Percentiles rank a stretch among this genome's conserved stretches.
phyloP scores from a whole-genome alignment of 2,113 vertebrate genomes.

The Cricetomys ansorgei region DNA sequence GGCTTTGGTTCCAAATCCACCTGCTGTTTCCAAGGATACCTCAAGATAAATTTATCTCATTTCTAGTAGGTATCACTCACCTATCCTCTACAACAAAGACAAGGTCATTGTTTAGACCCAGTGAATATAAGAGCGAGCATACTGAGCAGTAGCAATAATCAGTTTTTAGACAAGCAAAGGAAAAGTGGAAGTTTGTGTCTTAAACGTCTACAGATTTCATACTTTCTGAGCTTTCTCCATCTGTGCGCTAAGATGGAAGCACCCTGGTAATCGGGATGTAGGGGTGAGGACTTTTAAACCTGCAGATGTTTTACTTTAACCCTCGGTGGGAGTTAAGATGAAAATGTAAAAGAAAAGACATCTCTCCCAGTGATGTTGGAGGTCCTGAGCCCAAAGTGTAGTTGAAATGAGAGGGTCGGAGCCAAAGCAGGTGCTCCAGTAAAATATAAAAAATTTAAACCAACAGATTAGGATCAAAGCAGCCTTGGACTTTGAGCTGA shows the following conservation, averaged over 20 bases:
- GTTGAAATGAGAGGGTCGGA: slow-evolving; percentile 25
- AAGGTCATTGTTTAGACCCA: slow-evolving; percentile 21
- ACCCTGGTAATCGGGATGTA: slow-evolving; percentile 9
- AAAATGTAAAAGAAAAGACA: slow-evolving; percentile 33
- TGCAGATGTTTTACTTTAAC: neutral
- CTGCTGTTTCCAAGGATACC: slow-evolving; percentile 67
- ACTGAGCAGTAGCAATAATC: slow-evolving; percentile 46
- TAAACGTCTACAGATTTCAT: slow-evolving; percentile 63
- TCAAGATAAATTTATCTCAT: slow-evolving; percentile 54
- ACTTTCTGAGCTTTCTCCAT: slow-evolving; percentile 62
- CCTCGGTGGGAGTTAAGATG: neutral
- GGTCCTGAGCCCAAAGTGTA: neutral
- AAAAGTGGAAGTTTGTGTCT: slow-evolving; percentile 55
- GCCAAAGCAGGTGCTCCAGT: neutral
- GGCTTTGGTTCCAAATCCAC: slow-evolving; percentile 40
- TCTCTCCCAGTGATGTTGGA: neutral
- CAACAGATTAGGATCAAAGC: neutral
- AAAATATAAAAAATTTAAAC: slow-evolving; percentile 32
- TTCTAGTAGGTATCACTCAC: slow-evolving; percentile 32
- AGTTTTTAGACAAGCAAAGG: slow-evolving; percentile 62
- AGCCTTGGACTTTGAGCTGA: slow-evolving; percentile 42
- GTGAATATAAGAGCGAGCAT: slow-evolving; percentile 27
- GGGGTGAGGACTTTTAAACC: neutral
- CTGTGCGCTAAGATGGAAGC: slow-evolving; percentile 61
- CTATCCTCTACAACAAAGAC: neutral